Conservation (phyloP, 2,113 vertebrate species). For the Sceloporus tristichus region DNA sequence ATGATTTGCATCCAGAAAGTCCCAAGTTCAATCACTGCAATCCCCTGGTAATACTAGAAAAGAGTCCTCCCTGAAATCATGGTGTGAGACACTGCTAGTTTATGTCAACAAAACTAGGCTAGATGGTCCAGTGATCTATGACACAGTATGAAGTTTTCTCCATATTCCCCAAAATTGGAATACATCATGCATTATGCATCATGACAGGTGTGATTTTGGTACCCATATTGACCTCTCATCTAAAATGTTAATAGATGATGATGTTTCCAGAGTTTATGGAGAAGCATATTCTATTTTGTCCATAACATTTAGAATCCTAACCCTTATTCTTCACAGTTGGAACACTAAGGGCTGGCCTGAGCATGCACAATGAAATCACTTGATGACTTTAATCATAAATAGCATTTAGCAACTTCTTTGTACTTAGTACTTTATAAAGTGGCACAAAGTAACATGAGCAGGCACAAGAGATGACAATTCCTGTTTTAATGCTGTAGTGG, state of each 20-base stretch:
- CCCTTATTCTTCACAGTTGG: neutral
- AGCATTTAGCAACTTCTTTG: too few relatives aligned
- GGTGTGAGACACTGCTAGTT: neutral
- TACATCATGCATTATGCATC: neutral
- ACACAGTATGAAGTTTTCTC: neutral
- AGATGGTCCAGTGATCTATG: neutral
- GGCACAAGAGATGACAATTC: too few relatives aligned
- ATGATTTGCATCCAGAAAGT: neutral
- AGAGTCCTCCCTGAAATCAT: neutral
- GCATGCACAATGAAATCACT: neutral
- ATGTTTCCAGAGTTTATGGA: neutral
- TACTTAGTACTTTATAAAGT: neutral
- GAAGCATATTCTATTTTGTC: accelerated
- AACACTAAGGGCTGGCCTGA: neutral
- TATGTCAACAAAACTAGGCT: neutral
- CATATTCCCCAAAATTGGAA: neutral
- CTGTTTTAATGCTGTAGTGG: neutral
- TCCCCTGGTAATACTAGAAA: neutral
- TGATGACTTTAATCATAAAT: neutral
- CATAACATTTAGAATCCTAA: neutral
- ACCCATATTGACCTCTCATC: slow-evolving; percentile 36
- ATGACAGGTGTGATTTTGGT: neutral
- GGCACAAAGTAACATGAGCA: too few relatives aligned
- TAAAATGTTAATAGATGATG: slow-evolving; percentile 34
- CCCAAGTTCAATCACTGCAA: neutral